phyloP scores from a whole-genome alignment of 2,797 vertebrate species.

The Schizothorax lantsangensis region DNA sequence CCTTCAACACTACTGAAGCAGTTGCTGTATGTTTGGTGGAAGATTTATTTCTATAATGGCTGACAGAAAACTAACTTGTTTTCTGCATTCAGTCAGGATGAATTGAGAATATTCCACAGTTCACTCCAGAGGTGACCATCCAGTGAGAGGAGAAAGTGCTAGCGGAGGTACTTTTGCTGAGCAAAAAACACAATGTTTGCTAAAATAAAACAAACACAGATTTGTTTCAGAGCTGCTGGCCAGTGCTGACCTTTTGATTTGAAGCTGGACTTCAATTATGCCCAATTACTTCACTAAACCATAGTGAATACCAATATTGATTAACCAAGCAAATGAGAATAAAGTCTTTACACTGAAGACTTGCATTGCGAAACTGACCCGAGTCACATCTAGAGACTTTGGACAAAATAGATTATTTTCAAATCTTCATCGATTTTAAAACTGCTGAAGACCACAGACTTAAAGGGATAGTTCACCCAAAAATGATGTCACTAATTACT shows the following conservation, averaged over 20 bases:
- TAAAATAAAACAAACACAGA: slow-evolving; percentile 21
- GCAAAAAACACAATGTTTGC: background rate
- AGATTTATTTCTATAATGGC: slow-evolving; percentile 19
- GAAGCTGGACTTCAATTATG: slow-evolving; percentile 22
- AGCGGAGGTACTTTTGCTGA: background rate
- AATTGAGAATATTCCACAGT: slow-evolving; percentile 33
- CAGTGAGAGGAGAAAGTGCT: slow-evolving; percentile 26
- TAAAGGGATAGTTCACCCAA: too few relatives aligned
- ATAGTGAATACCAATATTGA: slow-evolving; percentile 5
- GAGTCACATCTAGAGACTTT: background rate
- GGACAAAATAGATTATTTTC: background rate
- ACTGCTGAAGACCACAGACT: background rate
- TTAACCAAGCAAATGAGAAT: slow-evolving; percentile 2
- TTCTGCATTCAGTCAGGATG: slow-evolving; percentile 26
- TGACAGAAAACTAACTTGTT: slow-evolving; percentile 36
- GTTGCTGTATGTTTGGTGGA: slow-evolving; percentile 4
- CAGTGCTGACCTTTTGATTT: slow-evolving; percentile 43
- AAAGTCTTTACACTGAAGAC: background rate
- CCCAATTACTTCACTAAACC: slow-evolving; percentile 20
- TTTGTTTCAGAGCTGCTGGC: slow-evolving; percentile 39
- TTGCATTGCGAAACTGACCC: background rate
- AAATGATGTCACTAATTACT: too few relatives aligned
- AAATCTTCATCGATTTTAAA: background rate
- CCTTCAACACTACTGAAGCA: background rate
- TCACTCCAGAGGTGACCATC: slow-evolving; percentile 10